These are phyloP conservation scores for Aphodius granarius DNA, from an alignment of 2,888 invertebrate species.

Conservation along the genomic window DNA sequence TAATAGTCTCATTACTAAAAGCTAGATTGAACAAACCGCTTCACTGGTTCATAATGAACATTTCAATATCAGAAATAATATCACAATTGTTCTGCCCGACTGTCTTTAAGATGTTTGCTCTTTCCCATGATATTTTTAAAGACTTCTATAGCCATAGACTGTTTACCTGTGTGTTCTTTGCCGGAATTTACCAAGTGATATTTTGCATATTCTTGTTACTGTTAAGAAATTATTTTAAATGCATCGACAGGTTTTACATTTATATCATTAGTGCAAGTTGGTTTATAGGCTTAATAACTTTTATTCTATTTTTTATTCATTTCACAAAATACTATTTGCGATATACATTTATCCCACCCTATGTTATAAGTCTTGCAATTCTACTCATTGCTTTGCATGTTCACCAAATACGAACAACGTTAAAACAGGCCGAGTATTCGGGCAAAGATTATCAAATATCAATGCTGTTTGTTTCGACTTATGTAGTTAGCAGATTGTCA, in stretches of 20 bases:
- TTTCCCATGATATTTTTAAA: neutral
- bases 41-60: slow-evolving; percentile 2
- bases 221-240: neutral
- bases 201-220: neutral
- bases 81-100: slow-evolving; percentile 1
- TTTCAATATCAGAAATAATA: neutral
- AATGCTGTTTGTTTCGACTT: neutral
- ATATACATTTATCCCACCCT: neutral
- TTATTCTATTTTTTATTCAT: neutral
- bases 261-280: neutral
- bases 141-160: neutral
- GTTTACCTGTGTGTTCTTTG: neutral
- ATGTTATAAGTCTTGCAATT: neutral
- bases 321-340: neutral
- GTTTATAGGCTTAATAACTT: neutral
- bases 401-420: slow-evolving; percentile 5
- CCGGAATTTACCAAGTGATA: neutral
- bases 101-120: neutral
- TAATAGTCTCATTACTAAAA: neutral
- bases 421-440: neutral
- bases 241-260: neutral
- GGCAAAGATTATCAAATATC: slow-evolving; percentile 2
- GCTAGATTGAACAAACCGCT: neutral
- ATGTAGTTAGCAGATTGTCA: neutral
- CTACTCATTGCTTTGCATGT: neutral